Evolutionary conservation across 1,140 invertebrate genomes (phyloP).

Genomic region (Glossosoma conforme): DNA sequence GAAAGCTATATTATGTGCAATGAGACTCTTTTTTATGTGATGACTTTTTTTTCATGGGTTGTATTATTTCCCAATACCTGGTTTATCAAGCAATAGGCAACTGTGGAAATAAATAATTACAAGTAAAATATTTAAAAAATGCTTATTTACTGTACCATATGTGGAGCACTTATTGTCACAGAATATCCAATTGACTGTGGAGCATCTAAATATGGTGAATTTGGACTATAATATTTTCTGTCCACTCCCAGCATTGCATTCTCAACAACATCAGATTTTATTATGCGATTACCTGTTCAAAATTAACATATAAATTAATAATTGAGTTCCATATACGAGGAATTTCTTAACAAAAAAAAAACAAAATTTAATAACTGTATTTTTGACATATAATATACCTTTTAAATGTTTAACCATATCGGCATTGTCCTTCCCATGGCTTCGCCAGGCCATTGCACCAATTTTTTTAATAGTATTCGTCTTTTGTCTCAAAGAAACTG

Average conservation of each 20-base stretch:
- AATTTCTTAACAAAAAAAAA: not conserved
- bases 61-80: too few relatives aligned
- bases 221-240: constrained; percentile 71
- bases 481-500: too few relatives aligned
- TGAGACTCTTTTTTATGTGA: too few relatives aligned
- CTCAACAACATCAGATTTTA: constrained; percentile 73
- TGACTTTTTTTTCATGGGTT: too few relatives aligned
- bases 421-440: constrained; percentile 76
- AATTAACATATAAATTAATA: constrained; percentile 21
- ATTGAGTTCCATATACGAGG: not conserved
- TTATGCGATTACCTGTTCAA: constrained; percentile 74
- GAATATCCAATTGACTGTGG: constrained; percentile 85
- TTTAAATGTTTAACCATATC: constrained; percentile 79
- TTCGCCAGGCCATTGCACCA: constrained; percentile 66
- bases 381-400: constrained; percentile 53
- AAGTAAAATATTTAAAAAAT: too few relatives aligned
- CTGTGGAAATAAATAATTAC: too few relatives aligned
- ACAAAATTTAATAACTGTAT: not conserved
- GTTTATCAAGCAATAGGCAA: too few relatives aligned
- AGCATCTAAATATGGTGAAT: constrained; percentile 82
- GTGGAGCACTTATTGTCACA: constrained; percentile 95
- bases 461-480: too few relatives aligned
- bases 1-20: too few relatives aligned
- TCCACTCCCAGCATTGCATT: constrained; percentile 83
- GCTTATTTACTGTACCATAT: constrained; percentile 94